Percentiles rank a stretch among this genome's conserved stretches.
Evolutionary conservation across 2,888 invertebrate genomes (phyloP).

Genomic region (Linnaemya vulpina): DNA sequence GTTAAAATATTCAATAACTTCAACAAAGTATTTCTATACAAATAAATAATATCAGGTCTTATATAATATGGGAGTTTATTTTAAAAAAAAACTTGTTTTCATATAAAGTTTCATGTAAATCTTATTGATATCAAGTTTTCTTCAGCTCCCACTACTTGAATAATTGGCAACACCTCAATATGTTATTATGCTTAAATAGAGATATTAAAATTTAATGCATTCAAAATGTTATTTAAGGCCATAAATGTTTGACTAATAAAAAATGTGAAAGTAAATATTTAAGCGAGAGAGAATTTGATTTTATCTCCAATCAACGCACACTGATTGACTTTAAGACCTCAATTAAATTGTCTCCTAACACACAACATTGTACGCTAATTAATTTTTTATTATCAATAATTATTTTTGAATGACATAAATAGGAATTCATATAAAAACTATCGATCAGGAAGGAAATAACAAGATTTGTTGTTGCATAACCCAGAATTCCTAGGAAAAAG

Average conservation of each 20-base stretch:
- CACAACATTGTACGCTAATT: too few relatives aligned
- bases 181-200: background rate
- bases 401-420: too few relatives aligned
- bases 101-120: background rate
- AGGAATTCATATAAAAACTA: too few relatives aligned
- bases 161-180: slow-evolving; percentile 11
- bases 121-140: background rate
- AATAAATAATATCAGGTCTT: background rate
- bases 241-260: background rate
- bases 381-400: too few relatives aligned
- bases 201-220: background rate
- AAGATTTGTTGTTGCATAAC: too few relatives aligned
- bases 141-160: background rate
- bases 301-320: background rate
- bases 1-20: background rate
- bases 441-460: too few relatives aligned
- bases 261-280: background rate
- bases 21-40: background rate
- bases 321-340: too few relatives aligned
- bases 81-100: background rate
- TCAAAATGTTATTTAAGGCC: background rate
- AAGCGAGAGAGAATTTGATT: background rate
- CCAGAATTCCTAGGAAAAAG: too few relatives aligned
- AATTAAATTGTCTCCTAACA: too few relatives aligned
- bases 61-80: background rate